These are phyloP conservation scores for Agrilus planipennis DNA, from an alignment of 1,140 invertebrate genomes.

Conservation along the genomic window DNA sequence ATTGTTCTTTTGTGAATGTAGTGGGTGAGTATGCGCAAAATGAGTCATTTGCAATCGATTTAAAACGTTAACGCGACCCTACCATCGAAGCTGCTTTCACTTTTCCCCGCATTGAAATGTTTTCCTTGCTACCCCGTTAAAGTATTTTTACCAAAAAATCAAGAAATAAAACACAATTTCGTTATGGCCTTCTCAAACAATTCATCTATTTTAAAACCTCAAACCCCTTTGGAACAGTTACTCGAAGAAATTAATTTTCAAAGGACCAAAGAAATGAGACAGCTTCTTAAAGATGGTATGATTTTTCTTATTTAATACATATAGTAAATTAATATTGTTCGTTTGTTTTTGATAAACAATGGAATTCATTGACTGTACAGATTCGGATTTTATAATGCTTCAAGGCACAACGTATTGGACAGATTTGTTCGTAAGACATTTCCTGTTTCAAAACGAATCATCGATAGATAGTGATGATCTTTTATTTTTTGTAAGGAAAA, in stretches of 20 bases:
- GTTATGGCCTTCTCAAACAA: conserved; percentile 46
- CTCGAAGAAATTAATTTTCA: conserved; percentile 85
- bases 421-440: conserved; percentile 88
- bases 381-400: conserved; percentile 79
- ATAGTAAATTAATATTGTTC: no score
- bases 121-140: no score
- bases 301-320: conserved; percentile 4
- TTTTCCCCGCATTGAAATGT: no score
- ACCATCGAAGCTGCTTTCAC: no score
- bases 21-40: no score
- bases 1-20: no score
- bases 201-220: conserved; percentile 45
- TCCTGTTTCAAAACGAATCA: conserved; percentile 72
- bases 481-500: conserved; percentile 90
- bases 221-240: conserved; percentile 71
- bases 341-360: no score
- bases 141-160: no score
- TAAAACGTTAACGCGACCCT: no score
- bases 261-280: conserved; percentile 77
- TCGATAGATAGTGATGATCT: conserved; percentile 88
- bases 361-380: conserved; percentile 37
- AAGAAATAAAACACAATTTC: no score
- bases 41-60: no score
- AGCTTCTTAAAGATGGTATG: conserved; percentile 73
- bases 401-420: conserved; percentile 94